Evolutionary conservation across 2,113 vertebrate genomes (phyloP).

Genomic region (Penelope pileata): DNA sequence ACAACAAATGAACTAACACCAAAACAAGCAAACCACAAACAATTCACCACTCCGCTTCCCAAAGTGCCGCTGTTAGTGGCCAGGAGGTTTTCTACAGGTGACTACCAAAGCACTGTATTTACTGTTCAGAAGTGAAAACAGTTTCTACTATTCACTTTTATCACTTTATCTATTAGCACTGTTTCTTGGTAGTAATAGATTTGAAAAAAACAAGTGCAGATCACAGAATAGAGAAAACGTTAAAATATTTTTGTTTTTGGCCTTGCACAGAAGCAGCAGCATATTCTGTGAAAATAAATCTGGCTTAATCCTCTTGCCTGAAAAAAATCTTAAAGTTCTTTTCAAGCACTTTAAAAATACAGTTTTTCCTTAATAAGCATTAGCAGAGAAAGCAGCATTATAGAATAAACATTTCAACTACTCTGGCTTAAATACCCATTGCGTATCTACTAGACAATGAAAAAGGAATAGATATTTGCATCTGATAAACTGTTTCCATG

Average conservation of each 20-base stretch:
- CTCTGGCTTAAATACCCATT: not conserved
- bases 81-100: not conserved
- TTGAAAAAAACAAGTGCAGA: not conserved
- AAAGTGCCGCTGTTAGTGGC: not conserved
- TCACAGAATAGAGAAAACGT: not conserved
- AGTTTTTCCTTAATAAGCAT: not conserved
- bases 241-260: slow-evolving; percentile 6
- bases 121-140: not conserved
- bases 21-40: not conserved
- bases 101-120: not conserved
- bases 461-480: not conserved
- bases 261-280: not conserved
- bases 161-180: not conserved
- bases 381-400: not conserved
- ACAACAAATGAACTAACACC: not conserved
- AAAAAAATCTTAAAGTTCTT: slow-evolving; percentile 11
- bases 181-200: not conserved
- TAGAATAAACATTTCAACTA: not conserved
- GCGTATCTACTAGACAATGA: not conserved
- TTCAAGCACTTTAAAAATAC: slow-evolving; percentile 34
- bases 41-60: not conserved
- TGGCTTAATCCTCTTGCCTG: slow-evolving; percentile 23
- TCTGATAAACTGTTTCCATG: not conserved
- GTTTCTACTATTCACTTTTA: not conserved
- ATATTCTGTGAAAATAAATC: slow-evolving; percentile 2